A percentile compares a stretch with the other conserved stretches of the same genome.
phyloP scores from a whole-genome alignment of 1,140 invertebrate genomes.

The Battus philenor region DNA sequence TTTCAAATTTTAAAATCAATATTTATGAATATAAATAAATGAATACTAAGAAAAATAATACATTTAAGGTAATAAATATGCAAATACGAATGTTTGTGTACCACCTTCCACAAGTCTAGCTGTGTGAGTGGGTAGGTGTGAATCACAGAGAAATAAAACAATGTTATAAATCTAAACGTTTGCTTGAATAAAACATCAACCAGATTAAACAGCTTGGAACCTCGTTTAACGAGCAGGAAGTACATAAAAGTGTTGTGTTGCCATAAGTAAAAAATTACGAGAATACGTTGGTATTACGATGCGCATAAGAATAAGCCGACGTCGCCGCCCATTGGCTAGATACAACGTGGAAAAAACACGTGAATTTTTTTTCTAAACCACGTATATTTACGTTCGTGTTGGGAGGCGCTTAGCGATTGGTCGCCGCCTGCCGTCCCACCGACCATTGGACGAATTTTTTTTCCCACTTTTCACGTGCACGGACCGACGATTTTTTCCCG shows the following conservation, averaged over 20 bases:
- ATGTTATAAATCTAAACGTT: slow-evolving; percentile 7
- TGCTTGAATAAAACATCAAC: slow-evolving; percentile 15
- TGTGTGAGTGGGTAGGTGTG: no score
- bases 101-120: no score
- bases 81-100: no score
- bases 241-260: slow-evolving; percentile 4
- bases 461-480: slow-evolving; percentile 69
- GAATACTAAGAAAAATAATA: no score
- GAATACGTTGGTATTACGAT: slow-evolving; percentile 48
- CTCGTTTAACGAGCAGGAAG: slow-evolving; percentile 14
- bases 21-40: no score
- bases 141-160: slow-evolving; percentile 10
- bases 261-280: slow-evolving; percentile 28
- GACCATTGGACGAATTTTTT: slow-evolving; percentile 66
- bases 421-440: slow-evolving; percentile 24
- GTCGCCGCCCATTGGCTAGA: slow-evolving; percentile 51
- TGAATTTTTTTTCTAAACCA: slow-evolving; percentile 69
- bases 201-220: slow-evolving; percentile 20
- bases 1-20: no score
- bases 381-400: slow-evolving; percentile 65
- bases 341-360: slow-evolving; percentile 65
- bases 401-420: slow-evolving; percentile 41
- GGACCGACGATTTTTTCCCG: slow-evolving; percentile 54
- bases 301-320: slow-evolving; percentile 36
- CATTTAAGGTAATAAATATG: no score